Evolutionary conservation across 1,140 invertebrate species (phyloP), one percentile per base, ranked within the genome.

Genomic region (Zaprionus gabonicus): DNA sequence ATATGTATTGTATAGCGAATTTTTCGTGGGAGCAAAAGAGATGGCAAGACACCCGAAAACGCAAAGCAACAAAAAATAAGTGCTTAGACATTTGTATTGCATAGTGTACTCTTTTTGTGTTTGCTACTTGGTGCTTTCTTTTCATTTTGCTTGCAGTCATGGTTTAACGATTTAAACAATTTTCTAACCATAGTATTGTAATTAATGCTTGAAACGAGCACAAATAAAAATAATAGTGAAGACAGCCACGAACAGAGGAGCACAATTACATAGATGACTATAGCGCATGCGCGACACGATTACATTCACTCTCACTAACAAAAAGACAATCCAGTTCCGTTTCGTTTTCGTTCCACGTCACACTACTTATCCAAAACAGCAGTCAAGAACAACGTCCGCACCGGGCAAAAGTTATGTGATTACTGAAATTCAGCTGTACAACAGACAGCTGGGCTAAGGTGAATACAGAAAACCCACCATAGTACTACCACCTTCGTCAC

Each of bases 251-350:
- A 78, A 76, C 55, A 44, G 12, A 46, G 34, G 34, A 46, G 55
- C 57, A 28, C n/a, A 72, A 60, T 49, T 55, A 66, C 56, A 60
- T 38, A 20, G 27, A 56, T 31, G 27, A 56, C 62, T 46, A 74
- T 66, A 58, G 76, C 84, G 81, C 85, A 88, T 88, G 84, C 84
- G 84, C 81, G 81, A 90, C 84, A 84, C 84, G 84, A 88, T 88
- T 88, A 88, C 84, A 88, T 84, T 90, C 84, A 88, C 84, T 90
- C 85, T 88, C 75, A 77, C 75, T 77, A 27, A 67, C 31, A 25
- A 62, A 46, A n/a, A 38, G 20, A 27, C 53, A 41, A 67, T 67
- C 25, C 38, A 70, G 72, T 67, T 49, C 23, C 64, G 25, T 65
- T 41, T 27, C 23, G 25, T 13, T 77, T 31, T 28, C 74, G 23